Evolutionary conservation across 2,888 invertebrate genomes (phyloP).

Genomic region (Dicranocentrus wangi): DNA sequence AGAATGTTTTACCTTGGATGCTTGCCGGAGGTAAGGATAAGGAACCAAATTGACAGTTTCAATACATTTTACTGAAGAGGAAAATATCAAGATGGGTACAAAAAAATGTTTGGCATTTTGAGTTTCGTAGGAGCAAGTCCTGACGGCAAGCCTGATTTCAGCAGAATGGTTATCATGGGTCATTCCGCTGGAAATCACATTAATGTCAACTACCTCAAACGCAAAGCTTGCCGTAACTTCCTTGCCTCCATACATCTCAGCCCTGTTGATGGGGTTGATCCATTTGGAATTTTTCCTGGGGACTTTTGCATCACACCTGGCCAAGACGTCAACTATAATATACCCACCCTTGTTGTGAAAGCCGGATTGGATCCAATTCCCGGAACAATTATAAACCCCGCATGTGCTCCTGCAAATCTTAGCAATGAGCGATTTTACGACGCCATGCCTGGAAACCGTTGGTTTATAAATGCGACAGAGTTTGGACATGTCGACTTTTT

Average conservation of each 20-base stretch:
- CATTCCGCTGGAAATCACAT: conserved; percentile 67
- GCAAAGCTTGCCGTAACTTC: conserved; percentile 68
- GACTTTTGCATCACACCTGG: conserved; percentile 71
- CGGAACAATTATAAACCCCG: conserved; percentile 53
- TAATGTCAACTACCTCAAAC: conserved; percentile 64
- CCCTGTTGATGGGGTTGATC: conserved; percentile 73
- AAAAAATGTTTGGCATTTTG: not conserved
- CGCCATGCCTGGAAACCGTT: conserved; percentile 69
- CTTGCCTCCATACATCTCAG: conserved; percentile 68
- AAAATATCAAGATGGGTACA: not conserved
- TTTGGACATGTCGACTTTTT: conserved; percentile 72
- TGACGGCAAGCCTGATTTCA: conserved; percentile 40
- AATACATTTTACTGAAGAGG: too few species aligned
- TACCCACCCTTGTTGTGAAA: conserved; percentile 69
- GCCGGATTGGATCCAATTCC: conserved; percentile 70
- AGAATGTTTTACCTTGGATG: conserved; percentile 25
- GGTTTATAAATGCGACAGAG: conserved; percentile 71
- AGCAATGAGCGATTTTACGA: conserved; percentile 71
- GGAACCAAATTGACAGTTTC: not conserved
- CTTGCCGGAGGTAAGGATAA: conserved; percentile 36
- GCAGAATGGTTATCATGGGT: conserved; percentile 62
- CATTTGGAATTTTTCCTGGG: conserved; percentile 64
- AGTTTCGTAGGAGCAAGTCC: conserved; percentile 38
- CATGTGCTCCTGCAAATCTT: conserved; percentile 71
- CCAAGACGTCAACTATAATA: conserved; percentile 66